Conservation (phyloP, 2,113 vertebrate genomes). For the Lamprotornis superbus region DNA sequence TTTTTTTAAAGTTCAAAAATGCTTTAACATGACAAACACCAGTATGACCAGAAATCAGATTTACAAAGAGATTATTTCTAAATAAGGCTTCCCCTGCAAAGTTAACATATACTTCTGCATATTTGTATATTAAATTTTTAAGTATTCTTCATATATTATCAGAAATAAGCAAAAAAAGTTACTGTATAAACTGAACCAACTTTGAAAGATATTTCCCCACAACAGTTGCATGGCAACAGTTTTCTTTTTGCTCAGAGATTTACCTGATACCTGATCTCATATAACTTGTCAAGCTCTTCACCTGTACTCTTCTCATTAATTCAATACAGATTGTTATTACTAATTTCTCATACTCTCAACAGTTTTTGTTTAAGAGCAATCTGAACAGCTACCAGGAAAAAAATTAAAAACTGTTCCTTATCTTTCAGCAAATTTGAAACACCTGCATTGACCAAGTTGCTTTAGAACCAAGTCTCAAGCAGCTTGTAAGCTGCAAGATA, state of each 20-base stretch:
- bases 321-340: background rate
- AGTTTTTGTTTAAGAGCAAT: background rate
- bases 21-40: background rate
- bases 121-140: background rate
- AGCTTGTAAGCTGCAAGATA: background rate
- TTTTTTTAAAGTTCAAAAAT: background rate
- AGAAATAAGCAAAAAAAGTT: background rate
- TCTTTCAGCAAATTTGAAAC: background rate
- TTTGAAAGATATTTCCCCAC: background rate
- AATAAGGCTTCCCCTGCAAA: background rate
- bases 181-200: background rate
- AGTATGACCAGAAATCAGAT: background rate
- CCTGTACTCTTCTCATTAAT: background rate
- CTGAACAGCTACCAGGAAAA: background rate
- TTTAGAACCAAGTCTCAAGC: background rate
- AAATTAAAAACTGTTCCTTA: background rate
- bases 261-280: background rate
- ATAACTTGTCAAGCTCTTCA: background rate
- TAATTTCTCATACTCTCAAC: background rate
- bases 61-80: background rate
- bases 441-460: background rate
- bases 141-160: background rate
- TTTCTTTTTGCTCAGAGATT: background rate
- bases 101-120: background rate
- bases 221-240: background rate